A percentile compares a stretch with the other conserved stretches of the same genome.
phyloP scores from a whole-genome alignment of 2,888 invertebrate species.

The Hypsopygia costalis region DNA sequence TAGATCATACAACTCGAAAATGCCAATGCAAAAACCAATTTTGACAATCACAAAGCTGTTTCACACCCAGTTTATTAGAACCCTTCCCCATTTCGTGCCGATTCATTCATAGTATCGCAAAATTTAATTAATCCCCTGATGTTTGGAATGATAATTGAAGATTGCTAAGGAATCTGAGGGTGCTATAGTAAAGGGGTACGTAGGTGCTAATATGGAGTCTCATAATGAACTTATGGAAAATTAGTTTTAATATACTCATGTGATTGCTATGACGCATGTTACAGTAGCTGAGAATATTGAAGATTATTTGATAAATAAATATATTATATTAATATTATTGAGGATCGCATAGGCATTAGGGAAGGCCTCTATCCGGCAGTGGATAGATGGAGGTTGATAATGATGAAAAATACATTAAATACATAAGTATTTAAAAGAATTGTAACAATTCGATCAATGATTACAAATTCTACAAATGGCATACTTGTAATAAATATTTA shows the following conservation, averaged over 20 bases:
- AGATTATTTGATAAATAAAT: too few species aligned
- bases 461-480: too few species aligned
- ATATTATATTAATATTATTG: too few species aligned
- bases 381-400: too few species aligned
- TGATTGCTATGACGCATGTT: too few species aligned
- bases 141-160: conserved; percentile 60
- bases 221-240: background rate
- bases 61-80: conserved; percentile 37
- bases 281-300: too few species aligned
- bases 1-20: conserved; percentile 10
- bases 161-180: conserved; percentile 49
- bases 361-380: too few species aligned
- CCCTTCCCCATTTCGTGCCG: conserved; percentile 29
- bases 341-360: too few species aligned
- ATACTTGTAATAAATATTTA: too few species aligned
- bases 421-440: too few species aligned
- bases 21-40: conserved; percentile 39
- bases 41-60: conserved; percentile 26
- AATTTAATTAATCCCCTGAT: conserved; percentile 60
- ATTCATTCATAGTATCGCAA: conserved; percentile 47
- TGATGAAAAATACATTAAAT: too few species aligned
- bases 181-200: conserved; percentile 20
- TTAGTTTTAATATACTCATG: background rate
- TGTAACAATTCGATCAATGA: too few species aligned
- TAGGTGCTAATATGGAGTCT: conserved; percentile 17